A percentile compares a stretch with the other conserved stretches of the same genome.
phyloP scores from a whole-genome alignment of 2,113 vertebrate species.

The Eclectus roratus region DNA sequence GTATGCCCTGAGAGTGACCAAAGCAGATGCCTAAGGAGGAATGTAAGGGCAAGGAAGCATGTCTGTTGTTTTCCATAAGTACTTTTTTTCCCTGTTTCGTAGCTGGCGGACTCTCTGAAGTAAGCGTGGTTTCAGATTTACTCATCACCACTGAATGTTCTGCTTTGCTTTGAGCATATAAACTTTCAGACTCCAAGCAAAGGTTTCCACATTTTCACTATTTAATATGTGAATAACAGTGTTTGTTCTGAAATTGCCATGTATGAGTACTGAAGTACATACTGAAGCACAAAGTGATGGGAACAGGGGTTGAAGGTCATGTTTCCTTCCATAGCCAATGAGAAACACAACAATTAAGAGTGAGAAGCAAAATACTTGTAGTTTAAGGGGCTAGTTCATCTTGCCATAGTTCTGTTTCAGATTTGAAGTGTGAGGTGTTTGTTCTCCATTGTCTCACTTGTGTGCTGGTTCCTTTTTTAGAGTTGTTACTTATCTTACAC shows the following conservation, averaged over 20 bases:
- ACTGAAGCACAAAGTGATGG: neutral
- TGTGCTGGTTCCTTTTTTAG: neutral
- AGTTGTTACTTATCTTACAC: neutral
- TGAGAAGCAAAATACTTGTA: neutral
- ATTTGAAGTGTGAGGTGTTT: neutral
- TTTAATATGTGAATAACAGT: neutral
- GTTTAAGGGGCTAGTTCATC: neutral
- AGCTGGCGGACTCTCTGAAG: neutral
- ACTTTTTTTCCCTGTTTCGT: neutral
- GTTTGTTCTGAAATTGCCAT: neutral
- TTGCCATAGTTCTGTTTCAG: neutral
- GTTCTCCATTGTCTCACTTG: neutral
- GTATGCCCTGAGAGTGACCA: neutral
- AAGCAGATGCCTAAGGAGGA: neutral
- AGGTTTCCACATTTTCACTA: neutral
- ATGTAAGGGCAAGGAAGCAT: neutral
- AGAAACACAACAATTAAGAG: neutral
- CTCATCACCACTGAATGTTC: neutral
- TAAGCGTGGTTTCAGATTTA: neutral
- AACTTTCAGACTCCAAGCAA: neutral
- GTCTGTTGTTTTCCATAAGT: neutral
- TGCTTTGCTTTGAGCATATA: neutral
- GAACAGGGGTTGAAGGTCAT: neutral
- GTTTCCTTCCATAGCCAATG: neutral
- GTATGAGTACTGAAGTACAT: neutral